Evolutionary conservation across 1,140 invertebrate species (phyloP), one percentile per base, ranked within the genome.

Genomic region (Phymorhynchus buccinoides): DNA sequence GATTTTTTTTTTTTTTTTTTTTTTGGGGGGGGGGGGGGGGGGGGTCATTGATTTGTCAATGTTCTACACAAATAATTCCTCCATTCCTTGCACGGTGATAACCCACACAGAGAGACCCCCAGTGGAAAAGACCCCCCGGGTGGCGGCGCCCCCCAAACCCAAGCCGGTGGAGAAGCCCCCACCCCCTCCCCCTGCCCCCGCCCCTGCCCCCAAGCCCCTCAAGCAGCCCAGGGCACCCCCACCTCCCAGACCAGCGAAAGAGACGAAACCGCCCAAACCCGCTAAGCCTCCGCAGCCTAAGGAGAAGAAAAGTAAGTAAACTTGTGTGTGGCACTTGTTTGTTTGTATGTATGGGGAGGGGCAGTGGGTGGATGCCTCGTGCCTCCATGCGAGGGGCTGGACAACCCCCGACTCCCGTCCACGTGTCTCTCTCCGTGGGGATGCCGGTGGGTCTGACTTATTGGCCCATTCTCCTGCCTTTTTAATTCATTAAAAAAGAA

Each of bases 231-330:
- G 16, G 52, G 39, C n/a, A n/a, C n/a, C 77, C 41, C 77, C 77
- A 39, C 62, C 56, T n/a, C 35, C 81, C 18, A 83, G 73, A 32
- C 81, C 81, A 4, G 39, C 73, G 30, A 71, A 42, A 22, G 62
- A 83, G 39, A 22, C 35, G 18, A 71, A 35, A 6, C 37, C 39
- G 27, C 62, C 56, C 35, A 83, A 42, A 73, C 56, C 81, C 4
- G 73, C n/a, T n/a, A 71, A 83, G 16, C 81, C 27, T n/a, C n/a
- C n/a, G n/a, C 62, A 71, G 4, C 62, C 66, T 16, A 83, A 44
- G 41, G 81, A 71, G 37, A 83, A 71, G 66, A 83, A 73, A 68
- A 41, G 81, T 83, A 22, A 83, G 81, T 79, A 16, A 18, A 73
- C 68, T 66, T 9, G 16, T 66, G 16, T n/a, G 62, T 66, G 62